Evolutionary conservation across 2,797 vertebrate species (phyloP).

Genomic region (Notolabrus celidotus): DNA sequence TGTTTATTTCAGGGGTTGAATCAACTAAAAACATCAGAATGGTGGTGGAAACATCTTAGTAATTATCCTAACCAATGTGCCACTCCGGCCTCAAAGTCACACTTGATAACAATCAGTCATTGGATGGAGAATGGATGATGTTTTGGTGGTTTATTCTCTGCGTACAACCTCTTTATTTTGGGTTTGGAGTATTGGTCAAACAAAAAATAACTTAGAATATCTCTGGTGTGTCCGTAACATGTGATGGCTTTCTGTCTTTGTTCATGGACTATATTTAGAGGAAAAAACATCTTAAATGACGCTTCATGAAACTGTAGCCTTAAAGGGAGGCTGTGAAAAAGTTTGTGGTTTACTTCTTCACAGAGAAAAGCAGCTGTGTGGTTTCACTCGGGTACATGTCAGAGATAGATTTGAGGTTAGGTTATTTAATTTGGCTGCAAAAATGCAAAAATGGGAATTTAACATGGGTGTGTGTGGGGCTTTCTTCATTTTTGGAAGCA

Average conservation of each 20-base stretch:
- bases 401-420: too few relatives aligned
- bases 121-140: too few relatives aligned
- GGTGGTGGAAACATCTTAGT: not conserved
- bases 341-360: not conserved
- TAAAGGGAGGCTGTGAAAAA: not conserved
- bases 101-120: not conserved
- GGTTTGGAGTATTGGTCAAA: not conserved
- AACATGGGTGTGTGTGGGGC: too few relatives aligned
- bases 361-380: not conserved
- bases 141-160: too few relatives aligned
- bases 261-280: conserved; percentile 15
- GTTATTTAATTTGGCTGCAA: too few relatives aligned
- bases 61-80: conserved; percentile 2
- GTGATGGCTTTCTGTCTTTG: not conserved
- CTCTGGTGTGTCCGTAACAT: not conserved
- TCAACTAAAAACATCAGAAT: conserved; percentile 2
- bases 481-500: too few relatives aligned
- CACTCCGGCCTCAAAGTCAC: not conserved
- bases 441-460: too few relatives aligned
- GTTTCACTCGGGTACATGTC: not conserved
- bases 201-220: not conserved
- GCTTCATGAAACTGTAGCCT: not conserved
- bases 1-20: conserved; percentile 10
- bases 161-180: not conserved
- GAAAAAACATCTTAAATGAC: not conserved